Evolutionary conservation across 2,797 vertebrate genomes (phyloP), one percentile per base, ranked within the genome.

Genomic region (Synanceia verrucosa): DNA sequence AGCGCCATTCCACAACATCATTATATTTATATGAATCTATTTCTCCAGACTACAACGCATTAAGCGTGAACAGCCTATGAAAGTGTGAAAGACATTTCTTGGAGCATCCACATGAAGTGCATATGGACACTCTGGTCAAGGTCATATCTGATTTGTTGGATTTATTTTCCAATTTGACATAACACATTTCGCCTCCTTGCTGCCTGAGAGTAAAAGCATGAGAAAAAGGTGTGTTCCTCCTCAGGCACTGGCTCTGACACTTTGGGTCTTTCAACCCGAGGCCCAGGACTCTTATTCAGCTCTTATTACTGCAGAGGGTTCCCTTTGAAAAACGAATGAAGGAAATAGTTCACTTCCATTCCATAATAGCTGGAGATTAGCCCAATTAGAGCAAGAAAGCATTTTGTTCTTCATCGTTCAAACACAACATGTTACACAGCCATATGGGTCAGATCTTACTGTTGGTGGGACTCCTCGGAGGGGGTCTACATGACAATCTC

Each of bases 101-200:
- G 18, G 19, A 41, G 11, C 37, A 50, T 63, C 19, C 48, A 68
- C 58, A 76, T 55, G 51, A 39, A 65, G 52, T 55, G 37, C 57
- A 12, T 11, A 4, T 62, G 55, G 76, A 76, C 65, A 37, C 58
- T 64, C 19, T 73, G 33, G 68, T 87, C 89, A 93, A 93, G 90
- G 90, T 94, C 89, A 84, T 70, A 82, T 63, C 18, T 3, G 1
- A 64, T 72, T 46, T 59, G 18, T 43, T 65, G 18, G 9, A 39
- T 69, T 55, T 71, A 33, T 46, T 71, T 76, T 31, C 8, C 19
- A 36, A 5, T 62, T 14, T 50, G 8, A 56, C 34, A 4, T 11
- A n/a, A 12, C 21, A 21, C 1, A 55, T 62, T 56, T 39, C 19
- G 48, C 18, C 16, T 29, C 16, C 0, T 37, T 6, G 9, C 31